Percentiles rank a stretch among this genome's conserved stretches.
Evolutionary conservation across 2,797 vertebrate genomes (phyloP).

Genomic region (Nannoperca obscura): DNA sequence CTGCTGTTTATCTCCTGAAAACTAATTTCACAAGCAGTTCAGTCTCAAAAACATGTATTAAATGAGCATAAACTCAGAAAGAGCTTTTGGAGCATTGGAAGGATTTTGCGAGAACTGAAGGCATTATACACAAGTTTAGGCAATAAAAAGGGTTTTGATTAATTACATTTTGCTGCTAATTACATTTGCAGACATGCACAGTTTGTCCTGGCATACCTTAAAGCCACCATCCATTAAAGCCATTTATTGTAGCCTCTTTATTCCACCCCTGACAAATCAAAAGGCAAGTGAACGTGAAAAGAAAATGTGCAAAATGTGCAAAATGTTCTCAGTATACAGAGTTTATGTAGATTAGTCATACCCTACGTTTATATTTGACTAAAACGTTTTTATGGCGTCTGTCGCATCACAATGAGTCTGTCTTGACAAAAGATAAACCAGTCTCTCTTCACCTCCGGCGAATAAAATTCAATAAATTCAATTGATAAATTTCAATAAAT

Average conservation of each 20-base stretch:
- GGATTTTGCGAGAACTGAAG: constrained; percentile 20
- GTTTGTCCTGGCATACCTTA: constrained; percentile 5
- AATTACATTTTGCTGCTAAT: constrained; percentile 39
- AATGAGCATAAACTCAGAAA: constrained; percentile 27
- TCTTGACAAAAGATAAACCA: neutral
- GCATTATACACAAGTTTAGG: constrained; percentile 39
- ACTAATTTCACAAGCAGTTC: constrained; percentile 25
- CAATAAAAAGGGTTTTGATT: constrained; percentile 18
- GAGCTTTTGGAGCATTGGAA: constrained; percentile 4
- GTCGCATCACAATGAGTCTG: neutral
- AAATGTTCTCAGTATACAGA: too few species aligned
- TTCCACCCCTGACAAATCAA: neutral
- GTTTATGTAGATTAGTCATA: too few species aligned
- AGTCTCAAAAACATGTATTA: constrained; percentile 26
- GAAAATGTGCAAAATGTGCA: too few species aligned
- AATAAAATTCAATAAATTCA: too few species aligned
- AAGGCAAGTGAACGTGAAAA: neutral
- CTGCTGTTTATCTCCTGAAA: constrained; percentile 26
- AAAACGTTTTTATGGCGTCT: constrained; percentile 29
- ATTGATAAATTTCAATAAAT: neutral
- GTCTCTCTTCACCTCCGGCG: too few species aligned
- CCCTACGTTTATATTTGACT: neutral
- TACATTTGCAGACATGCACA: constrained; percentile 15
- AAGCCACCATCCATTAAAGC: constrained; percentile 15
- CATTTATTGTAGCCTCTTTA: constrained; percentile 7